Base-by-base conservation (phyloP, 2,113 vertebrate genomes). In the Fregetta grallaria region DNA sequence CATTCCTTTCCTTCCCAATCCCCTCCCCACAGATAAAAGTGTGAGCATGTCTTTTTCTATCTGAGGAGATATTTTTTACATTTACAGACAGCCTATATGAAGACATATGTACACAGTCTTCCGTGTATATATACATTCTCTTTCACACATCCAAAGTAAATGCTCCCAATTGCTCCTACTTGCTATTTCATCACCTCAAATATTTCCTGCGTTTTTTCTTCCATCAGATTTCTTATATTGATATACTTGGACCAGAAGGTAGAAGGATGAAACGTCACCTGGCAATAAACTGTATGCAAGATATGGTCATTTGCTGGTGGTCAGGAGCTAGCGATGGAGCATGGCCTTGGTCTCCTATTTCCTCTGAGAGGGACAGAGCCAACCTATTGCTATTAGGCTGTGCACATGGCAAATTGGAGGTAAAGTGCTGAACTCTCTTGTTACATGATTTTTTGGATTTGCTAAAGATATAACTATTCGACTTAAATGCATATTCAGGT, bases 251-350 rank as follows among this genome's bases (percentile, higher is more conserved):
- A 58, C 97, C 98, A 18, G 93, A 95, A 66, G 97, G 97, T 14
- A 98, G 96, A n/a, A 98, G 98, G 65, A 92, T 97, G 66, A 98
- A 96, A 70, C 98, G 98, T 83, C 98, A 36, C 36, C 96, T 99
- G 75, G 96, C 96, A 77, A 97, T 99, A 91, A 99, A 98, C 95
- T 92, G 42, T 89, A 40, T 95, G 44, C 99, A 99, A 96, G 99
- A 99, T 59, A 91, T 98, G 96, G 98, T 98, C 25, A 92, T 99
- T 96, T 99, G 99, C 98, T 99, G 99, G 99, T 99, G 99, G 99
- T 97, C 98, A 63, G 88, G 97, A 88, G 82, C 97, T 32, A 97
- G 91, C 58, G 98, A 98, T 61, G 99, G 98, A 93, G 97, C 96
- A 71, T 99, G 99, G 98, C 99, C 99, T 92, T 99, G 99, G 99